phyloP scores from a whole-genome alignment of 2,888 invertebrate genomes.

The Polydesmus complanatus region DNA sequence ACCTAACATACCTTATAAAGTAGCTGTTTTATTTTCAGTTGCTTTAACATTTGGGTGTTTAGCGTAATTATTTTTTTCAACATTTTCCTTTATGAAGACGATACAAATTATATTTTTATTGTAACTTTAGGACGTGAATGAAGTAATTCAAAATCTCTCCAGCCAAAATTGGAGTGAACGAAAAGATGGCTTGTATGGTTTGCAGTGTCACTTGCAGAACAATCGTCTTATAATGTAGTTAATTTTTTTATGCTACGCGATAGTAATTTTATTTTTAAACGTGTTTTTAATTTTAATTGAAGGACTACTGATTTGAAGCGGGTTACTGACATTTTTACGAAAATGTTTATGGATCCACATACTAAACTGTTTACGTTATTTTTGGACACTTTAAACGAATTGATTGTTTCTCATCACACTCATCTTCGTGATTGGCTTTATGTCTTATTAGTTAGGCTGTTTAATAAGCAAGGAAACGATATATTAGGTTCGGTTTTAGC shows the following conservation, averaged over 20 bases:
- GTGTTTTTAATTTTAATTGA: constrained; percentile 19
- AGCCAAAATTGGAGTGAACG: constrained; percentile 88
- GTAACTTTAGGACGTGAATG: constrained; percentile 55
- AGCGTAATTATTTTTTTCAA: no score
- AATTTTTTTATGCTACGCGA: constrained; percentile 13
- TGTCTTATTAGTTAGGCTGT: constrained; percentile 67
- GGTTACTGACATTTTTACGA: constrained; percentile 83
- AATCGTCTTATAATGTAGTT: constrained; percentile 30
- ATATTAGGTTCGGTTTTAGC: constrained; percentile 78
- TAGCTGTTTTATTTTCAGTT: neutral
- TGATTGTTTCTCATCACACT: constrained; percentile 68
- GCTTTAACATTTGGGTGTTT: no score
- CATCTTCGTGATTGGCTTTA: constrained; percentile 90
- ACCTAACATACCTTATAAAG: neutral
- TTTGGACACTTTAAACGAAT: constrained; percentile 80
- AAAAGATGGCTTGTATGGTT: constrained; percentile 76
- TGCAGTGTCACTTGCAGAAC: constrained; percentile 55
- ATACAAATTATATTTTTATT: constrained; percentile 24
- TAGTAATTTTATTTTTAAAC: constrained; percentile 13
- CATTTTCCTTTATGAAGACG: no score
- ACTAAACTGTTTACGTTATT: constrained; percentile 77
- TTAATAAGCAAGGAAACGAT: constrained; percentile 83
- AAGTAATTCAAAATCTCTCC: constrained; percentile 73
- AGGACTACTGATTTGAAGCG: constrained; percentile 52
- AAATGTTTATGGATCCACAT: constrained; percentile 96